Percentiles rank a stretch among this genome's conserved stretches.
Conservation (phyloP, 1,140 invertebrate genomes). For the Cydia strobilella region DNA sequence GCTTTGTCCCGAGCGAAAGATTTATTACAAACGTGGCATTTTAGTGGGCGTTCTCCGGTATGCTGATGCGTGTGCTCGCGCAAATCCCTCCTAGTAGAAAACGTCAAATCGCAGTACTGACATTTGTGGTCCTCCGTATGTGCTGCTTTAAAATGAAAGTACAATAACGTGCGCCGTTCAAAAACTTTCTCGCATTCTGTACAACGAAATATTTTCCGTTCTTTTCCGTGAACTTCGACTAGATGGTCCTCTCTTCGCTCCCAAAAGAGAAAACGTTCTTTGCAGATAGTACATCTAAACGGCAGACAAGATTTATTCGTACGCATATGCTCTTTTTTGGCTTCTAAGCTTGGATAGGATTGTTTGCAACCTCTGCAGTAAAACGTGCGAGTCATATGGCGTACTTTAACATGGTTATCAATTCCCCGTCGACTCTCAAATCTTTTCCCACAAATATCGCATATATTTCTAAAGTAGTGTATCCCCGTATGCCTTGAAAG, state of each 20-base stretch:
- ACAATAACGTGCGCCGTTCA: constrained; percentile 31
- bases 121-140: constrained; percentile 40
- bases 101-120: constrained; percentile 36
- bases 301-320: constrained; percentile 27
- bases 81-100: constrained; percentile 28
- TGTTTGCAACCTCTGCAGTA: constrained; percentile 35
- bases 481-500: constrained; percentile 37
- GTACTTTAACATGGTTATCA: constrained; percentile 30
- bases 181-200: constrained; percentile 35
- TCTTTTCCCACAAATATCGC: constrained; percentile 40
- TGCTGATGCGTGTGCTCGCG: constrained; percentile 19
- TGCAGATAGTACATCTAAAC: constrained; percentile 24
- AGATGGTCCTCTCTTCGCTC: constrained; percentile 35
- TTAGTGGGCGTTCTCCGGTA: constrained; percentile 21
- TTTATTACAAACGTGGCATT: constrained; percentile 56
- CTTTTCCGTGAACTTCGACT: constrained; percentile 35
- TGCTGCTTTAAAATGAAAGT: constrained; percentile 37
- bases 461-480: constrained; percentile 37
- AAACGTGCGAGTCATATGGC: constrained; percentile 15
- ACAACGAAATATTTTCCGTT: constrained; percentile 34
- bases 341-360: constrained; percentile 32
- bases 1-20: constrained; percentile 61
- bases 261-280: constrained; percentile 35
- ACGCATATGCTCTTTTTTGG: constrained; percentile 34
- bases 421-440: constrained; percentile 34